Evolutionary conservation across 2,797 vertebrate species (phyloP).

Genomic region (Silurus lanzhouensis): DNA sequence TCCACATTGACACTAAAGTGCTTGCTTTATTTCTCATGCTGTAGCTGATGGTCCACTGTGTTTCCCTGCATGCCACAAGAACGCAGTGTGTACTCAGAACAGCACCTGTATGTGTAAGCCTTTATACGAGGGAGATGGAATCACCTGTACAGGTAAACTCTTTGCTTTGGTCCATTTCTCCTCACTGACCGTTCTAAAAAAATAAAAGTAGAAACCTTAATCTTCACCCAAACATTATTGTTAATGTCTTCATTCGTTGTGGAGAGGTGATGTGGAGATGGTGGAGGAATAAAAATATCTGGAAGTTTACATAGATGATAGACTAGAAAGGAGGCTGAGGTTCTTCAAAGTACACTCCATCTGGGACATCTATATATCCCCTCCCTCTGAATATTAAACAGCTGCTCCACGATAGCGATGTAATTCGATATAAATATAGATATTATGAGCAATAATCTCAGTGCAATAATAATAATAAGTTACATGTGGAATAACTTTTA

Average conservation of each 20-base stretch:
- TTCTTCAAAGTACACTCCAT: no score
- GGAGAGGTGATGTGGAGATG: no score
- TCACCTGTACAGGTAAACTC: conserved; percentile 82
- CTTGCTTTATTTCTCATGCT: background rate
- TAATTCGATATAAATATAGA: no score
- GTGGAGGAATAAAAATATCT: no score
- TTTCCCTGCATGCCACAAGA: conserved; percentile 78
- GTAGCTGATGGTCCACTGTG: conserved; percentile 75
- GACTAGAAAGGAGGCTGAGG: no score
- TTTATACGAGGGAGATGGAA: conserved; percentile 84
- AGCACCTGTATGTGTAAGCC: conserved; percentile 87
- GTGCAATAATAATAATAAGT: no score
- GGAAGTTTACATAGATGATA: no score
- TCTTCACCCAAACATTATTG: background rate
- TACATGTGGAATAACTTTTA: no score
- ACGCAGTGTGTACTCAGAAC: conserved; percentile 83
- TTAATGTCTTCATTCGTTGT: background rate
- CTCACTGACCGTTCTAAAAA: background rate
- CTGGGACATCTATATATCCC: no score
- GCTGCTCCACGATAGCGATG: no score
- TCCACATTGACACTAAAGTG: background rate
- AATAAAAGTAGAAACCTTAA: background rate
- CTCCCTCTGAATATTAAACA: no score
- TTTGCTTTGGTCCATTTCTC: background rate
- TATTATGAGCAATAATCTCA: no score